Conservation (phyloP, 2,888 invertebrate species). For the Bugulina stolonifera region DNA sequence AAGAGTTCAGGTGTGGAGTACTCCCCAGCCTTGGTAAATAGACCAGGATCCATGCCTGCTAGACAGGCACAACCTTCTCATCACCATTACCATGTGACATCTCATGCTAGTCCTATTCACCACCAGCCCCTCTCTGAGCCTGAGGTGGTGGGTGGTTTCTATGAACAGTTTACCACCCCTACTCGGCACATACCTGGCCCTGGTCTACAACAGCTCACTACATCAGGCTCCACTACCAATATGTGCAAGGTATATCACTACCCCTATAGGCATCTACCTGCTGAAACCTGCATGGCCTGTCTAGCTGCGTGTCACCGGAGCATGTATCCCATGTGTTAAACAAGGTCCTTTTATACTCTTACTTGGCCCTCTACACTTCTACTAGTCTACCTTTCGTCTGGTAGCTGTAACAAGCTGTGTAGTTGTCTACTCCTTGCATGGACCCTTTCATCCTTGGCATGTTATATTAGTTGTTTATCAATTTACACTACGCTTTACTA, state of each 20-base stretch:
- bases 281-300: neutral
- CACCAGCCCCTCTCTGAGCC: neutral
- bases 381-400: too few species aligned
- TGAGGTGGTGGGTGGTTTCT: neutral
- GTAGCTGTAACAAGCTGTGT: too few species aligned
- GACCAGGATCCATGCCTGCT: neutral
- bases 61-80: neutral
- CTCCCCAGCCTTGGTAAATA: neutral
- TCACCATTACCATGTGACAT: neutral
- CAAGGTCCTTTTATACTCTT: too few species aligned
- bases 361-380: too few species aligned
- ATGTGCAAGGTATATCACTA: neutral
- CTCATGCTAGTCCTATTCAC: neutral
- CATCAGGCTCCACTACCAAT: neutral
- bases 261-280: neutral
- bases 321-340: too few species aligned
- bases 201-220: neutral
- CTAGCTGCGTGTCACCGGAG: too few species aligned
- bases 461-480: too few species aligned
- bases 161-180: neutral
- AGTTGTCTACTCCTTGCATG: too few species aligned
- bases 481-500: too few species aligned
- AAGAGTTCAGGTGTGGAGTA: neutral
- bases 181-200: neutral
- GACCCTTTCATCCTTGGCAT: too few species aligned